Base-by-base conservation (phyloP, 2,888 invertebrate genomes). In the Amphipoea oculea region DNA sequence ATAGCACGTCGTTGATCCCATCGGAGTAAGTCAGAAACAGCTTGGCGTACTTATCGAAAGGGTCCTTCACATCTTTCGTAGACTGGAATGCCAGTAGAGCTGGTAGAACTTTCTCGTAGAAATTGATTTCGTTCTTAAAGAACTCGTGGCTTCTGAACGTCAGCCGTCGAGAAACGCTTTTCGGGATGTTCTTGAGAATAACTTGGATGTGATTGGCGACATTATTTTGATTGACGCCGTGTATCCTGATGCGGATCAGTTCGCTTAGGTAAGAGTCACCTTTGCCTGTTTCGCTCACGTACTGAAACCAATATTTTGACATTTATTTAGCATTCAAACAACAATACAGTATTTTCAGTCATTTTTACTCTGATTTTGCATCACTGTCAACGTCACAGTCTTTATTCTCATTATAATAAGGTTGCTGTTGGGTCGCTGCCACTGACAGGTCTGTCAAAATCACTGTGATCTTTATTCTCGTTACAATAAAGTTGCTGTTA, bases 201-300 rank as follows among this genome's bases (percentile, higher is more conserved):
- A 98, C 93, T 90, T 97, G 97, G 0, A 98, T 92, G 70, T 95
- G 88, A 65, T 93, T 94, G 0, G 85, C 14, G 0, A 88, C 71
- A 20, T 92, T 91, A 6, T 92, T 92, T 48, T 92, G 81, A 17
- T 94, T 93, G 71, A 89, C 90, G 2, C 98, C 97, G 77, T 94
- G 93, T 7, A 98, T 95, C 73, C 94, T 97, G 54, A 98, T 97
- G 62, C 97, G 97, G 72, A 97, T 97, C 1, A 98, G 95, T 81
- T 97, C 97, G 87, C 98, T 98, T 72, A 98, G 92, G 89, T 98
- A 98, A 0, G 98, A 98, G 89, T 98, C 98, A 0, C 98, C 98
- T 92, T 98, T 98, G 1, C 96, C 96, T 0, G 95, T 95, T 29
- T 94, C 95, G 73, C 95, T 92, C 0, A 96, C 95, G 74, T 95